A percentile compares a stretch with the other conserved stretches of the same genome.
Evolutionary conservation across 2,797 vertebrate species (phyloP).

Genomic region (Anguilla megastoma): DNA sequence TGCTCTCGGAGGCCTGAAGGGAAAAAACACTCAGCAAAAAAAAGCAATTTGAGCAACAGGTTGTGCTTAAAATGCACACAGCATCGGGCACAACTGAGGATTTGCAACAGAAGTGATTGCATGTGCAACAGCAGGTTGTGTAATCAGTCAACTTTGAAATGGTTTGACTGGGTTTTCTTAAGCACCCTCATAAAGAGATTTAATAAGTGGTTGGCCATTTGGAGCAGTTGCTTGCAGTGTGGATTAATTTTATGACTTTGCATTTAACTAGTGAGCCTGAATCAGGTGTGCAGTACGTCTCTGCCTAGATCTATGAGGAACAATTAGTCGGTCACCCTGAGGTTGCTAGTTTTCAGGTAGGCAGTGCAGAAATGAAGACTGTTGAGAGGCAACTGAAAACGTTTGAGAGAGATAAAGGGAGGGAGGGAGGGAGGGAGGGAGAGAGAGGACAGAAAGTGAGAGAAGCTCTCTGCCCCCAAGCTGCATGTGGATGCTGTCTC

Average conservation of each 20-base stretch:
- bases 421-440: conserved; percentile 11
- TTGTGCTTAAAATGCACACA: not conserved
- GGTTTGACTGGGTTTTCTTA: not conserved
- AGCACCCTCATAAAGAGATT: not conserved
- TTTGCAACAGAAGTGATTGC: not conserved
- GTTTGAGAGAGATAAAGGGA: conserved; percentile 34
- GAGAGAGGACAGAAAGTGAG: conserved; percentile 20
- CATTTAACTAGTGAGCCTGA: not conserved
- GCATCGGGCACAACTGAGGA: not conserved
- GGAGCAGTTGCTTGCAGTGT: not conserved
- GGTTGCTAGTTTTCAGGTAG: conserved; percentile 46
- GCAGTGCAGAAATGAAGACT: conserved; percentile 49
- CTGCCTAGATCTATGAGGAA: not conserved
- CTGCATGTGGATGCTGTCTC: not conserved
- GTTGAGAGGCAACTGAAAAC: conserved; percentile 64
- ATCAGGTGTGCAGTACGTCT: not conserved
- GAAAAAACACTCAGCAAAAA: not conserved
- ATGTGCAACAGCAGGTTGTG: conserved; percentile 1
- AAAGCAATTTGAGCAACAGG: not conserved
- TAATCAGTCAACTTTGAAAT: not conserved
- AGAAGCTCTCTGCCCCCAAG: conserved; percentile 18
- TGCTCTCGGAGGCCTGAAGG: not conserved
- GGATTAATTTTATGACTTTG: not conserved
- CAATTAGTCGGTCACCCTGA: conserved; percentile 54
- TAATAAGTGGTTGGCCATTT: not conserved